Evolutionary conservation across 2,113 vertebrate species (phyloP), one percentile per base, ranked within the genome.

Genomic region (Anarhynchus alexandrinus): DNA sequence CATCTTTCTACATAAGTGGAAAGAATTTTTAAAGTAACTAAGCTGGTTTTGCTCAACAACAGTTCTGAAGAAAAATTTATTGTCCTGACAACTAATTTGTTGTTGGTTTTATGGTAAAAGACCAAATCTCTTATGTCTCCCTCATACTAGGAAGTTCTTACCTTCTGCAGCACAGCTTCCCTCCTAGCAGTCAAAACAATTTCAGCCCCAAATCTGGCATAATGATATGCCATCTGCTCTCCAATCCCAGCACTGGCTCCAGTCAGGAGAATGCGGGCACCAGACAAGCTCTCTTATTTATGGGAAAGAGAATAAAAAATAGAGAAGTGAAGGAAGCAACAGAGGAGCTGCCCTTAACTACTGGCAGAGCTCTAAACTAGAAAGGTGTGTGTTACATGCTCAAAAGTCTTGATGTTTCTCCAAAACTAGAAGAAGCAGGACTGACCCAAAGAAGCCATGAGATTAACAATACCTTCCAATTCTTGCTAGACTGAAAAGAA

Each of bases 211-310:
- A 98, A 98, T 13, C 96, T 96, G 22, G 98, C 98, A 17, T 98
- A 99, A 72, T 98, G 98, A 91, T 99, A 99, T 0, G 98, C 99
- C 86, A 99, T 97, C 97, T 99, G 98, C 92, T 99, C 98, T 10
- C 99, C 99, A 12, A 99, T 98, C 8, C 99, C 99, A 20, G 97
- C 97, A 51, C 98, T 99, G 94, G 99, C 98, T 45, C 99, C 98
- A 1, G 98, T 99, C 96, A 99, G 97, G 40, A 99, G 93, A 11
- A 99, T 98, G 3, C 97, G 97, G 67, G 98, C 98, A 20, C 98
- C 98, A 73, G 95, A 97, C 78, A 99, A 97, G 49, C 96, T 97
- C 51, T 98, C 99, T 96, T 74, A 25, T 73, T 77, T n/a, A 90
- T 27, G 62, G 34, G 29, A 70, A 59, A 90, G 32, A 83, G 51